A percentile compares a stretch with the other conserved stretches of the same genome.
Evolutionary conservation across 2,797 vertebrate genomes (phyloP).

Genomic region (Agapornis canus): DNA sequence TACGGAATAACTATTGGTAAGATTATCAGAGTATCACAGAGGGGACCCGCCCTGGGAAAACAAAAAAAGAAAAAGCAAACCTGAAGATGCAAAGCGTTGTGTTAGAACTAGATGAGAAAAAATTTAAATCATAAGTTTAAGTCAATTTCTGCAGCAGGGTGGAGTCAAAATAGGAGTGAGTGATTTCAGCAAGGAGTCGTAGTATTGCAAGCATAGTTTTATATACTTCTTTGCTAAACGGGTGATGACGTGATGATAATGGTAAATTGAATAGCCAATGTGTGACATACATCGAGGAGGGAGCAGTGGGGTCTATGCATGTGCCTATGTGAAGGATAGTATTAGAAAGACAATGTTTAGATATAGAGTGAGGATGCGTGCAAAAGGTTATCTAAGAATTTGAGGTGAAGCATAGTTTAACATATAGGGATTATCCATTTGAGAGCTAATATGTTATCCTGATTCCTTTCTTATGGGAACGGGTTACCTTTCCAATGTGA

Average conservation of each 20-base stretch:
- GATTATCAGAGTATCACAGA: neutral
- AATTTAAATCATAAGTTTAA: neutral
- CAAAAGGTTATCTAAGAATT: neutral
- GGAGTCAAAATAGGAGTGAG: neutral
- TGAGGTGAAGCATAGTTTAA: neutral
- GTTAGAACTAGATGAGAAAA: neutral
- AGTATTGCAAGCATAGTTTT: neutral
- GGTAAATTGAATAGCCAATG: neutral
- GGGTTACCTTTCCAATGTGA: neutral
- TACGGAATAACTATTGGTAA: neutral
- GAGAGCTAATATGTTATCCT: neutral
- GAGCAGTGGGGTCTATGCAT: neutral
- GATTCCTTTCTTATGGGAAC: neutral
- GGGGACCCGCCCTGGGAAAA: neutral
- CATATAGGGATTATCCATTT: neutral
- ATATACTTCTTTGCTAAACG: neutral
- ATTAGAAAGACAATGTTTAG: neutral
- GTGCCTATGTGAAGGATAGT: fast-evolving
- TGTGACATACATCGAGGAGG: neutral
- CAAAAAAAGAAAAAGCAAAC: neutral
- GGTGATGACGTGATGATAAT: neutral
- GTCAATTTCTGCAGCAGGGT: neutral
- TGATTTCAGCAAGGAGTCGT: neutral
- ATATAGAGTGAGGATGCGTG: fast-evolving
- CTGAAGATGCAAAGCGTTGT: neutral